Evolutionary conservation across 2,797 vertebrate genomes (phyloP).

Genomic region (Benthosema pterotum): DNA sequence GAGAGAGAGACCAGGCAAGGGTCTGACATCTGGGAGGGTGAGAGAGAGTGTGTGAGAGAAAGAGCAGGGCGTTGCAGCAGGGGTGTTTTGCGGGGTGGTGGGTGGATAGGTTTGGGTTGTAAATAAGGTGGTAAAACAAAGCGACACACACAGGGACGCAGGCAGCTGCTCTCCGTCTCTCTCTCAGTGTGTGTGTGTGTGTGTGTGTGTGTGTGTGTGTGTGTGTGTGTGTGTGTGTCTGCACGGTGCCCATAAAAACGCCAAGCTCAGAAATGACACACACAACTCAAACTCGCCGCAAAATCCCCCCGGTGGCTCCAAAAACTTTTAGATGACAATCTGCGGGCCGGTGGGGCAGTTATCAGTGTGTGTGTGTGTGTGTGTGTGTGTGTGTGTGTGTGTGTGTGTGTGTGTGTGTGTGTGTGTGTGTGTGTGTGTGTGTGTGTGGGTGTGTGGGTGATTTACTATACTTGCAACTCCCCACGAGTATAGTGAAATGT

Average conservation of each 20-base stretch:
- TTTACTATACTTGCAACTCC: background rate
- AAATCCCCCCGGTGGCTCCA: no score
- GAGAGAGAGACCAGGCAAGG: no score
- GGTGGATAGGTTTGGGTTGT: constrained; percentile 46
- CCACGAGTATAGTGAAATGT: no score
- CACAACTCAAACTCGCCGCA: no score
- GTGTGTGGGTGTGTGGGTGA: background rate
- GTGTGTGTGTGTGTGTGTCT: background rate
- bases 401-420: background rate
- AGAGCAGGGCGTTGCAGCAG: constrained; percentile 54
- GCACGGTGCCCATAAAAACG: no score
- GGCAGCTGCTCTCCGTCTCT: constrained; percentile 45
- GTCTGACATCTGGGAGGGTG: constrained; percentile 17
- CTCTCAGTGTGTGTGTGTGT: background rate
- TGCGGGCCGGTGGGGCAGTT: no score
- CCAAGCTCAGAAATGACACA: no score
- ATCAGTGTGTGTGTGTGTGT: no score
- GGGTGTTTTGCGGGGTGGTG: constrained; percentile 50
- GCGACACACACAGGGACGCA: constrained; percentile 50
- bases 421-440: background rate
- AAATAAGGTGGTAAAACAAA: constrained; percentile 62
- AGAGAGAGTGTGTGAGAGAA: constrained; percentile 22
- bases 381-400: no score
- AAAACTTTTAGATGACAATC: no score
- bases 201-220: background rate